Conservation (phyloP, 2,113 vertebrate genomes). For the Zosterops hypoxanthus region DNA sequence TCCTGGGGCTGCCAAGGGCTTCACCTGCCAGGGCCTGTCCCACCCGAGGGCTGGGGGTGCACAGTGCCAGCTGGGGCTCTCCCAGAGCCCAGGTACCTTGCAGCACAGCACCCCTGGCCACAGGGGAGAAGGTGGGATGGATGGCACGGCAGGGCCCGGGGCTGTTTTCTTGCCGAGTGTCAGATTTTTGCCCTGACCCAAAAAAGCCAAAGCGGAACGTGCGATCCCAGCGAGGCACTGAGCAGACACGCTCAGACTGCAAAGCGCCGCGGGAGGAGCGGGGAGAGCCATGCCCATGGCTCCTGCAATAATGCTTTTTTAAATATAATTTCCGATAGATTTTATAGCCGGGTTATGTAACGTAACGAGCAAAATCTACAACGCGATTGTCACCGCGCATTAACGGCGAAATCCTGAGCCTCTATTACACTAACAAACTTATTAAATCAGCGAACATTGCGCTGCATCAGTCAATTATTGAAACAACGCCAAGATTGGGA, state of each 20-base stretch:
- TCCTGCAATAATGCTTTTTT: constrained; percentile 21
- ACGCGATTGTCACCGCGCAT: constrained; percentile 59
- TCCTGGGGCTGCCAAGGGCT: not conserved
- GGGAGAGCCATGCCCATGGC: not conserved
- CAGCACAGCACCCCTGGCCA: not conserved
- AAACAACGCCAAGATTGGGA: not conserved
- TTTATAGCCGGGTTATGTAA: constrained; percentile 54
- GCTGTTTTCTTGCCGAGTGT: not conserved
- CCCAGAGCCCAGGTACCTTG: not conserved
- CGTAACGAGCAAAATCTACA: constrained; percentile 52
- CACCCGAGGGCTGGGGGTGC: not conserved
- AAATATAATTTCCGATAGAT: constrained; percentile 31
- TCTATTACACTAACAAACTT: constrained; percentile 58
- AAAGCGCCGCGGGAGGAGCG: not conserved
- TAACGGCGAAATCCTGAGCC: constrained; percentile 27
- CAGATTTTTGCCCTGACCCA: not conserved
- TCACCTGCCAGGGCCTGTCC: not conserved
- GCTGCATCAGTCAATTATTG: constrained; percentile 47
- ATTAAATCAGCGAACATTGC: constrained; percentile 58
- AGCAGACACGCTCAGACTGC: not conserved
- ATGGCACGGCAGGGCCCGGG: not conserved
- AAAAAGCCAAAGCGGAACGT: not conserved
- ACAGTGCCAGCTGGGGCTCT: not conserved
- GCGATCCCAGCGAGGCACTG: not conserved
- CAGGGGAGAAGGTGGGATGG: fast-evolving